phyloP scores from a whole-genome alignment of 2,113 vertebrate species.

The Nycticryphes semicollaris region DNA sequence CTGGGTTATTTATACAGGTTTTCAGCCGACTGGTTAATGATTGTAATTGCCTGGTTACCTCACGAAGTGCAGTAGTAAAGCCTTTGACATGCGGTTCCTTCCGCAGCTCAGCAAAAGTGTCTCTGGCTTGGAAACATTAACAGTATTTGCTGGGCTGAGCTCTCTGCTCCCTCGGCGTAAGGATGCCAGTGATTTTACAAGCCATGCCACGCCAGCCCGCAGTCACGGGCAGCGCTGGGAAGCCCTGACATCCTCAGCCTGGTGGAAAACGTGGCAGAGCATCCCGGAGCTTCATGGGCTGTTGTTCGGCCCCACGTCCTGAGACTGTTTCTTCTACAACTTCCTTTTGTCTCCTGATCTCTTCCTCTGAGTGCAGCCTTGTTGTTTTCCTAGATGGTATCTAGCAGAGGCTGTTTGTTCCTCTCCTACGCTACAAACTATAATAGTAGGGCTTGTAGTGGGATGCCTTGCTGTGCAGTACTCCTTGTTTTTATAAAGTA shows the following conservation, averaged over 20 bases:
- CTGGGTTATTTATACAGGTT: neutral
- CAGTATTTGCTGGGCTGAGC: neutral
- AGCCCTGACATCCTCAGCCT: neutral
- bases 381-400: neutral
- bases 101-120: neutral
- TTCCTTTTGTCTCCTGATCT: constrained; percentile 25
- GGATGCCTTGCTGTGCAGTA: constrained; percentile 34
- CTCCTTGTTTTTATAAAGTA: constrained; percentile 51
- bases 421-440: neutral
- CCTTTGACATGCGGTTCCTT: neutral
- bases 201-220: neutral
- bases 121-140: neutral
- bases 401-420: constrained; percentile 3
- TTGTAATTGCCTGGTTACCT: constrained; percentile 53
- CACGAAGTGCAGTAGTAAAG: constrained; percentile 18
- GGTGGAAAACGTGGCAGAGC: neutral
- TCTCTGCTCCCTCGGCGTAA: neutral
- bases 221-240: neutral
- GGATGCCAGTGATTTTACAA: neutral
- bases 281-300: rapidly evolving
- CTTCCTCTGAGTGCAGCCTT: neutral
- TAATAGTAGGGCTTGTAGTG: constrained; percentile 23
- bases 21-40: constrained; percentile 30
- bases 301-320: neutral
- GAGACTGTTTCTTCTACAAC: neutral